These are phyloP conservation scores for Gopherus flavomarginatus DNA, from an alignment of 2,113 vertebrate genomes.

Conservation along the genomic window DNA sequence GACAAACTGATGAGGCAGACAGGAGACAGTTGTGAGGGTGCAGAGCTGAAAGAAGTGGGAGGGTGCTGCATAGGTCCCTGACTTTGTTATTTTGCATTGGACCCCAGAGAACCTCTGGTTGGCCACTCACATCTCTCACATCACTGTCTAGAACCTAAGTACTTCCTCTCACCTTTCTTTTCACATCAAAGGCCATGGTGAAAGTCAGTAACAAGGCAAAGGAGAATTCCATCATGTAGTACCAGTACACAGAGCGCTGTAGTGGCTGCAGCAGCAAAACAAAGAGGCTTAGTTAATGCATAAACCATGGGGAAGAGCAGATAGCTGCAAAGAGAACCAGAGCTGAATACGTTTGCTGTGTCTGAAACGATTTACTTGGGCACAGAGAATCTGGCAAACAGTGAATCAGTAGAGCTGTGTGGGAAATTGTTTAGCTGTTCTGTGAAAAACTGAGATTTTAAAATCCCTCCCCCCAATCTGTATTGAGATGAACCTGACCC, in stretches of 20 bases:
- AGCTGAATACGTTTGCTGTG: too few species aligned
- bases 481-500: background rate
- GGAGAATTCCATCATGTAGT: conserved; percentile 86
- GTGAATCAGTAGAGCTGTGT: background rate
- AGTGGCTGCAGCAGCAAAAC: conserved; percentile 70
- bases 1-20: background rate
- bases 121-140: background rate
- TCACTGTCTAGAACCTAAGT: background rate
- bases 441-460: background rate
- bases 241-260: conserved; percentile 80
- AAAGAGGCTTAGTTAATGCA: background rate
- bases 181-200: conserved; percentile 84
- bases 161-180: conserved; percentile 84
- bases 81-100: background rate
- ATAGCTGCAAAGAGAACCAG: too few species aligned
- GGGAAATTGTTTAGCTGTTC: background rate
- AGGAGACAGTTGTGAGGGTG: background rate
- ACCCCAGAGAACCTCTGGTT: background rate
- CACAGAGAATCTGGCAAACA: background rate
- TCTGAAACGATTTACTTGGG: background rate
- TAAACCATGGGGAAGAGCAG: background rate
- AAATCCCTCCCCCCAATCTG: too few species aligned
- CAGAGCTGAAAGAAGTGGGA: background rate
- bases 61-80: background rate
- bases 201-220: conserved; percentile 88